phyloP scores from a whole-genome alignment of 92 coral and sea anemone species.

The Porites evermanni region DNA sequence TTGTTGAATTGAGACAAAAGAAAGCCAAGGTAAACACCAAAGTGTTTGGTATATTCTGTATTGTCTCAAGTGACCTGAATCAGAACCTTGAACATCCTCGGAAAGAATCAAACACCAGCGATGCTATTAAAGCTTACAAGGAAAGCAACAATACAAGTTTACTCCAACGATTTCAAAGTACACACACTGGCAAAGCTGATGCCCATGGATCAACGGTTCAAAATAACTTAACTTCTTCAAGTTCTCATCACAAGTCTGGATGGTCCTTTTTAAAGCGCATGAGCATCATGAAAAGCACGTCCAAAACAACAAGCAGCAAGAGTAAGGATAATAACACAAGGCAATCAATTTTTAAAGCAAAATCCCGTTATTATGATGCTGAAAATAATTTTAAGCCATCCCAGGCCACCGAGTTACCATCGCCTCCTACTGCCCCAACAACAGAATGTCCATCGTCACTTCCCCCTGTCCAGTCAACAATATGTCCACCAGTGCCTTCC shows the following conservation, averaged over 20 bases:
- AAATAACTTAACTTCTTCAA: not conserved
- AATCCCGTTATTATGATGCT: not conserved
- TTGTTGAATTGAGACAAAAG: not conserved
- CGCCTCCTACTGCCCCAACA: not conserved
- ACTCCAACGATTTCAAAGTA: not conserved
- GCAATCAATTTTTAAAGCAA: not conserved
- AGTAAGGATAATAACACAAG: not conserved
- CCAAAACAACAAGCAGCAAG: not conserved
- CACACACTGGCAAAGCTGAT: not conserved
- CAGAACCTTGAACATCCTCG: not conserved
- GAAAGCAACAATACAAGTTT: not conserved
- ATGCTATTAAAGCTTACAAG: constrained; percentile 7
- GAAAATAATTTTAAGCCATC: not conserved
- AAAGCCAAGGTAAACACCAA: constrained; percentile 17
- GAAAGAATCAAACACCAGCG: constrained; percentile 4
- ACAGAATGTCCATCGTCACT: not conserved
- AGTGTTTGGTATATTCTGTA: constrained; percentile 25
- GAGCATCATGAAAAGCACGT: not conserved
- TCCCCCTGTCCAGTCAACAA: not conserved
- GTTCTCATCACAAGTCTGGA: not conserved
- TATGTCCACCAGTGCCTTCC: not conserved
- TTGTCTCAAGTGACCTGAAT: not conserved
- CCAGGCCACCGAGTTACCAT: not conserved
- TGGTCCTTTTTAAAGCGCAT: not conserved
- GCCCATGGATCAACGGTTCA: not conserved